These are phyloP conservation scores for Ormyrus labotus DNA, from an alignment of 2,888 invertebrate species.

Conservation along the genomic window DNA sequence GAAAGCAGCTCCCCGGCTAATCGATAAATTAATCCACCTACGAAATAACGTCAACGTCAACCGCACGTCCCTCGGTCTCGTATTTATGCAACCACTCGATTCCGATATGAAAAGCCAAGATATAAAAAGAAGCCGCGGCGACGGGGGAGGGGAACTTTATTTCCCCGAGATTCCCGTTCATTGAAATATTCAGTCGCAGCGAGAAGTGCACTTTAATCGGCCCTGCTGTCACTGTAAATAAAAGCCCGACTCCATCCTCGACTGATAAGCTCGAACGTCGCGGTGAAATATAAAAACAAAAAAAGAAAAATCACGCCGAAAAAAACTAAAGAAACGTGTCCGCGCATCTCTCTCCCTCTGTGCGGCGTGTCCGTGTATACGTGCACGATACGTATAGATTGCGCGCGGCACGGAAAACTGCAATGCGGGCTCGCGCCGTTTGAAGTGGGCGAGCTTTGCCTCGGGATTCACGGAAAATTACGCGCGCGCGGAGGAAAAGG, in stretches of 20 bases:
- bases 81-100: neutral
- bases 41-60: too few species aligned
- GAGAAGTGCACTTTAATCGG: neutral
- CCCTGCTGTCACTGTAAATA: neutral
- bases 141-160: neutral
- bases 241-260: neutral
- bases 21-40: too few species aligned
- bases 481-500: neutral
- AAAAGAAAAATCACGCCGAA: too few species aligned
- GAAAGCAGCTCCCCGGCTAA: too few species aligned
- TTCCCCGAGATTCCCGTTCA: neutral
- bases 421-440: conserved; percentile 42
- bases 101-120: neutral
- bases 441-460: conserved; percentile 1
- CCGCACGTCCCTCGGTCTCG: too few species aligned
- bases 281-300: too few species aligned
- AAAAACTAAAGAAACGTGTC: too few species aligned
- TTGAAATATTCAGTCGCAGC: neutral
- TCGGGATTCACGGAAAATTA: too few species aligned
- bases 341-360: too few species aligned
- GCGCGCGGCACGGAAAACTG: conserved; percentile 26
- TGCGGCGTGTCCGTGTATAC: too few species aligned
- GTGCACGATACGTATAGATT: too few species aligned
- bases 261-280: too few species aligned
- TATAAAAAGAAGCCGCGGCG: neutral